A percentile compares a stretch with the other conserved stretches of the same genome.
Conservation (phyloP, 1,140 invertebrate genomes). For the Euwallacea similis region DNA sequence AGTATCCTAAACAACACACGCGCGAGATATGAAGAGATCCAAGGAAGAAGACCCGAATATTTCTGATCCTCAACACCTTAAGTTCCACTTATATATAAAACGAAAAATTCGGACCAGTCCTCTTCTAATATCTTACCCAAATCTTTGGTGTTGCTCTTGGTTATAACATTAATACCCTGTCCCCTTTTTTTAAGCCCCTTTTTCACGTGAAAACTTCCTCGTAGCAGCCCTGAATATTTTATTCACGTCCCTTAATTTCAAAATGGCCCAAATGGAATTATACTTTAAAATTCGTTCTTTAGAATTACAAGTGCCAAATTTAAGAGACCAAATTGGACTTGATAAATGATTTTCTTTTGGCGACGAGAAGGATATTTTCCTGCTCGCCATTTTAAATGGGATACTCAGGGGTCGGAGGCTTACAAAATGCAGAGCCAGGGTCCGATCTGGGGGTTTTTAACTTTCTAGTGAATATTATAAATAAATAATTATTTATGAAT, state of each 20-base stretch:
- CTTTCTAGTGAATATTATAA: too few relatives aligned
- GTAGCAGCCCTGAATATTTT: background rate
- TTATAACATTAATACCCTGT: background rate
- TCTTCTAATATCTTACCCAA: too few relatives aligned
- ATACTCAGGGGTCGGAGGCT: constrained; percentile 4
- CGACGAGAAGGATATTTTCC: constrained; percentile 4
- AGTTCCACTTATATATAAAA: too few relatives aligned
- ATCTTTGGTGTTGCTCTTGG: background rate
- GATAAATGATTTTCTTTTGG: constrained; percentile 49
- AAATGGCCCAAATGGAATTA: constrained; percentile 25
- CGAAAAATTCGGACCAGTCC: too few relatives aligned
- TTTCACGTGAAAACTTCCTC: background rate
- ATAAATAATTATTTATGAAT: too few relatives aligned
- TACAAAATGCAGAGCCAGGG: background rate
- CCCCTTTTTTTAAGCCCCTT: background rate
- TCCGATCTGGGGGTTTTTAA: too few relatives aligned
- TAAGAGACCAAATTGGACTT: constrained; percentile 49
- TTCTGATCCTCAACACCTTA: too few relatives aligned
- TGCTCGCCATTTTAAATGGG: background rate
- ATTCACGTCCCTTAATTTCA: constrained; percentile 19
- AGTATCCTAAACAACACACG: too few relatives aligned
- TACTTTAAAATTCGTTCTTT: constrained; percentile 32
- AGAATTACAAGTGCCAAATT: constrained; percentile 33
- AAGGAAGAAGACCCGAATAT: too few relatives aligned
- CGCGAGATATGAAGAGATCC: too few relatives aligned